phyloP scores from a whole-genome alignment of 2,113 vertebrate genomes.

The Gasterosteus aculeatus region DNA sequence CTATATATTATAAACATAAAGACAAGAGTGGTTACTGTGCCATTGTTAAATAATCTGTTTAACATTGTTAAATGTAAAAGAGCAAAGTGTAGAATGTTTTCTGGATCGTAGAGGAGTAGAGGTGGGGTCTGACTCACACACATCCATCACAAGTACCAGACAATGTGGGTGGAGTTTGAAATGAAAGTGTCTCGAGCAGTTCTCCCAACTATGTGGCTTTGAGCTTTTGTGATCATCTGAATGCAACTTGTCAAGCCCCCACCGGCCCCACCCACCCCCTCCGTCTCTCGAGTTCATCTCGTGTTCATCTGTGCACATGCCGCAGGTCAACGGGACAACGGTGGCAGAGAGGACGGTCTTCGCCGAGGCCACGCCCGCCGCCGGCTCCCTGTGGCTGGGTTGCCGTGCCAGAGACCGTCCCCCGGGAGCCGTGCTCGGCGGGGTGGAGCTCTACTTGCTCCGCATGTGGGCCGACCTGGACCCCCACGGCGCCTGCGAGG shows the following conservation, averaged over 20 bases:
- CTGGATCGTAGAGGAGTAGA: not conserved
- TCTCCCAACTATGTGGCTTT: not conserved
- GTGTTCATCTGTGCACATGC: not conserved
- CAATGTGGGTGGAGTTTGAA: not conserved
- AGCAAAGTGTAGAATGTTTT: not conserved
- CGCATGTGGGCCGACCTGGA: constrained; percentile 75
- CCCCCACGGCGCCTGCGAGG: constrained; percentile 70
- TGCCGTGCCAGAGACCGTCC: constrained; percentile 51
- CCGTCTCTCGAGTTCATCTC: too few relatives aligned
- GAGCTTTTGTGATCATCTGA: not conserved
- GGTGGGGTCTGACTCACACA: not conserved
- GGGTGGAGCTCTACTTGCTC: constrained; percentile 81
- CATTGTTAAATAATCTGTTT: too few relatives aligned
- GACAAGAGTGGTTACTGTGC: not conserved
- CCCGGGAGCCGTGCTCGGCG: not conserved
- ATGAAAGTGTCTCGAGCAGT: not conserved
- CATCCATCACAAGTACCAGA: not conserved
- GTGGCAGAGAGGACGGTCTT: constrained; percentile 60
- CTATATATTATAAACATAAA: too few relatives aligned
- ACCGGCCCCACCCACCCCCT: too few relatives aligned
- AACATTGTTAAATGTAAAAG: not conserved
- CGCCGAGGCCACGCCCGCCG: constrained; percentile 56
- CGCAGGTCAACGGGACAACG: constrained; percentile 55
- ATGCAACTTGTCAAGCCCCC: too few relatives aligned
- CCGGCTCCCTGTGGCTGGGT: constrained; percentile 75